Evolutionary conservation across 2,888 invertebrate genomes (phyloP).

Genomic region (Dynastes maya): DNA sequence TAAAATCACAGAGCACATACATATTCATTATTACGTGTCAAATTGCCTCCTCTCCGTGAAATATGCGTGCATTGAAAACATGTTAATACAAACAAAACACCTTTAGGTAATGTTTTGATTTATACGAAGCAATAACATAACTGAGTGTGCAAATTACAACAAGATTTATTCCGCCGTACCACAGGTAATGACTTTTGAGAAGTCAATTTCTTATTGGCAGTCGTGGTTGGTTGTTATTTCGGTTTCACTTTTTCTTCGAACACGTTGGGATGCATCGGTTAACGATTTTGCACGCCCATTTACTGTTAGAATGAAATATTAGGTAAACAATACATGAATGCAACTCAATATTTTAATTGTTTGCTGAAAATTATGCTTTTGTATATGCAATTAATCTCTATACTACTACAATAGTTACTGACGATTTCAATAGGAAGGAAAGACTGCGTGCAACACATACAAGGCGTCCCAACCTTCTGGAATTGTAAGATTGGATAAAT

Average conservation of each 20-base stretch:
- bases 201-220: constrained; percentile 50
- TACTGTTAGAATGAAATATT: constrained; percentile 1
- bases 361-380: no score
- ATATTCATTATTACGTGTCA: constrained; percentile 47
- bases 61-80: constrained; percentile 51
- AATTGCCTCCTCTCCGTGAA: constrained; percentile 45
- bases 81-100: constrained; percentile 54
- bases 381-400: no score
- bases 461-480: no score
- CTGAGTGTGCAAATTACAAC: constrained; percentile 50
- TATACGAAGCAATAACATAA: constrained; percentile 51
- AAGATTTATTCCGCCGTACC: constrained; percentile 48
- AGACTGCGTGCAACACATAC: no score
- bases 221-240: constrained; percentile 3
- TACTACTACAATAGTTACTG: no score
- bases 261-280: not conserved
- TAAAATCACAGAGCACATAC: constrained; percentile 45
- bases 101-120: constrained; percentile 52
- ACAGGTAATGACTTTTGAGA: constrained; percentile 49
- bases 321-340: not conserved
- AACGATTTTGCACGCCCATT: not conserved
- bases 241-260: constrained; percentile 18
- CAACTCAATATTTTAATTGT: not conserved
- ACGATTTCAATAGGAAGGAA: no score
- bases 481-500: no score